These are phyloP conservation scores for Microvelia longipes DNA, from an alignment of 1,140 invertebrate species.

Conservation along the genomic window DNA sequence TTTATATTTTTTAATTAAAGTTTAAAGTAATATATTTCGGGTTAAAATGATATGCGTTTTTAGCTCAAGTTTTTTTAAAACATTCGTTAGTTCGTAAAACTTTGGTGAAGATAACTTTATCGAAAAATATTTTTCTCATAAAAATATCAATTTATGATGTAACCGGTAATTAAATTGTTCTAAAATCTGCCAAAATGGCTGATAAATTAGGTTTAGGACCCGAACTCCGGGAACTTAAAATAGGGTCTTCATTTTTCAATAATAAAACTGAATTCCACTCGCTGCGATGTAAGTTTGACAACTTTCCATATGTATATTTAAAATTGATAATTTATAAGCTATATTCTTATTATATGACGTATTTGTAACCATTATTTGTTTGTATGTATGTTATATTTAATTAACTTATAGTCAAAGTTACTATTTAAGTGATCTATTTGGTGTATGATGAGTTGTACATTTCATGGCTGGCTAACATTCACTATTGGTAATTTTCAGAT, in stretches of 20 bases:
- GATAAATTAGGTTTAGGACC: slow-evolving; percentile 57
- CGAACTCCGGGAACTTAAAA: slow-evolving; percentile 62
- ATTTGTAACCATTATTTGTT: neutral
- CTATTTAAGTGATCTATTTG: no score
- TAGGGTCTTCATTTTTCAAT: slow-evolving; percentile 63
- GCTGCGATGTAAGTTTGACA: slow-evolving; percentile 58
- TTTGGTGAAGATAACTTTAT: no score
- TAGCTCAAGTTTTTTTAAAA: no score
- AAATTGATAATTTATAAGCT: neutral
- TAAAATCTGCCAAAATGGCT: slow-evolving; percentile 36
- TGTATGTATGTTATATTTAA: neutral
- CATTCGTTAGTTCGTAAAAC: no score
- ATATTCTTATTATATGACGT: neutral
- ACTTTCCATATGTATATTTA: slow-evolving; percentile 16
- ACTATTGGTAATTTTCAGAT: no score
- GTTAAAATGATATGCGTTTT: no score
- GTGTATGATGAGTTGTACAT: no score
- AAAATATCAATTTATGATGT: neutral
- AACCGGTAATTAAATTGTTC: slow-evolving; percentile 3
- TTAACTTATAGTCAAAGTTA: no score
- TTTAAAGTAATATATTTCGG: no score
- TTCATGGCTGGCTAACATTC: no score
- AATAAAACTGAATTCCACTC: slow-evolving; percentile 66
- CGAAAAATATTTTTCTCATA: no score
- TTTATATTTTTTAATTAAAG: no score